Conservation (phyloP, 1,140 invertebrate species). For the Pseudobourletiella spinata region DNA sequence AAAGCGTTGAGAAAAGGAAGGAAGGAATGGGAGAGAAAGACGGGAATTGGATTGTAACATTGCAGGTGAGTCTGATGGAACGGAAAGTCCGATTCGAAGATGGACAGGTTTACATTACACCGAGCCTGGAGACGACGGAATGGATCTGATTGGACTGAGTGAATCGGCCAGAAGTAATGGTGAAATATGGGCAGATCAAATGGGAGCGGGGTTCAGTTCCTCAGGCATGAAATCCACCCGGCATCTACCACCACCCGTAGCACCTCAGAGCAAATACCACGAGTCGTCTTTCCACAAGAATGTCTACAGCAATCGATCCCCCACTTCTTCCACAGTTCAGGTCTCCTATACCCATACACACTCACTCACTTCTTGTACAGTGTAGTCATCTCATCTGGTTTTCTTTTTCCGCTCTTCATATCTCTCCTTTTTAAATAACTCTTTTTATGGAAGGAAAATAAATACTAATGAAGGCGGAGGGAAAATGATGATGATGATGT, state of each 20-base stretch:
- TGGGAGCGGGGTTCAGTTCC: slow-evolving; percentile 44
- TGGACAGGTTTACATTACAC: slow-evolving; percentile 63
- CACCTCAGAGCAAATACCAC: slow-evolving; percentile 37
- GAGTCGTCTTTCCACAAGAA: slow-evolving; percentile 47
- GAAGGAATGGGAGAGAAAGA: not conserved
- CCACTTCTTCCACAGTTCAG: slow-evolving; percentile 56
- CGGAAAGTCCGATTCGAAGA: slow-evolving; percentile 60
- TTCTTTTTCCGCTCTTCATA: not conserved
- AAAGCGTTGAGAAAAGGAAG: not conserved
- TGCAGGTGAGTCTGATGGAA: slow-evolving; percentile 40
- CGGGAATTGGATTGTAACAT: not conserved
- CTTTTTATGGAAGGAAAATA: not conserved
- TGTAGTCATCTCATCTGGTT: not conserved
- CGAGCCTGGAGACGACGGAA: slow-evolving; percentile 57
- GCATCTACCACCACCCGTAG: slow-evolving; percentile 63
- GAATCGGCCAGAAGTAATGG: slow-evolving; percentile 32
- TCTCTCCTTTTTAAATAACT: not conserved
- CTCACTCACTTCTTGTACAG: not conserved
- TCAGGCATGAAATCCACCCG: slow-evolving; percentile 68
- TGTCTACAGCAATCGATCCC: slow-evolving; percentile 45
- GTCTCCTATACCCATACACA: slow-evolving; percentile 19
- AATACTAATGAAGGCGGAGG: too few species aligned
- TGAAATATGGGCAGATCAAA: slow-evolving; percentile 30
- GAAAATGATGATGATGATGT: too few species aligned
- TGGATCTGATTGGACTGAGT: slow-evolving; percentile 29